phyloP scores from a whole-genome alignment of 2,797 vertebrate species.

The Poecilia gillii region DNA sequence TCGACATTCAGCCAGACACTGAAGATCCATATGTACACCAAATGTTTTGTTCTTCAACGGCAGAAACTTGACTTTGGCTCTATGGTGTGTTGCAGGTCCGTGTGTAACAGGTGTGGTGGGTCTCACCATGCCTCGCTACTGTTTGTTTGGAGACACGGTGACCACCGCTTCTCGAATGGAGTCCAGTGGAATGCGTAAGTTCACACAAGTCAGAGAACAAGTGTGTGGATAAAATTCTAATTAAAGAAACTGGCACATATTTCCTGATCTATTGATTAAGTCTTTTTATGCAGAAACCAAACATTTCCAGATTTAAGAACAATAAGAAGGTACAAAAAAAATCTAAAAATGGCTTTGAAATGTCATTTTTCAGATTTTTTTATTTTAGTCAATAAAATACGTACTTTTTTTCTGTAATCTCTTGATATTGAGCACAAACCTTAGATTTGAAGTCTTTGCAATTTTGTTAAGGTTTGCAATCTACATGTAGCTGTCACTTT shows the following conservation, averaged over 20 bases:
- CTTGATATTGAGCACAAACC: neutral
- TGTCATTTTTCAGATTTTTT: neutral
- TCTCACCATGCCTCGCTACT: slow-evolving; percentile 86
- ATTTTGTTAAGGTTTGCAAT: neutral
- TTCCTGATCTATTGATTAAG: neutral
- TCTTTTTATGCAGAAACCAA: neutral
- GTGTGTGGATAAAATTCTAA: neutral
- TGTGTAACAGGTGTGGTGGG: slow-evolving; percentile 84
- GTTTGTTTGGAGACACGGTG: slow-evolving; percentile 85
- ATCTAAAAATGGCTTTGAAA: neutral
- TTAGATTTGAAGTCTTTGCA: neutral
- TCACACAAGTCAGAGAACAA: neutral
- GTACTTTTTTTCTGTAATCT: neutral
- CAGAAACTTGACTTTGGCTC: neutral
- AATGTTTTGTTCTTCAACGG: neutral
- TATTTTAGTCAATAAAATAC: neutral
- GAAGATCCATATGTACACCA: neutral
- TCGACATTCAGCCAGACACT: neutral
- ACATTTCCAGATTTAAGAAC: neutral
- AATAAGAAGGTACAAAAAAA: neutral
- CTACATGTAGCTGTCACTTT: neutral
- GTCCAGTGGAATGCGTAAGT: slow-evolving; percentile 82
- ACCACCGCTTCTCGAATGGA: slow-evolving; percentile 85
- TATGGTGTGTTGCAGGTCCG: slow-evolving; percentile 63
- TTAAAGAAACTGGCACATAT: neutral